Evolutionary conservation across 2,888 invertebrate species (phyloP).

Genomic region (Rhorus exstirpatorius): DNA sequence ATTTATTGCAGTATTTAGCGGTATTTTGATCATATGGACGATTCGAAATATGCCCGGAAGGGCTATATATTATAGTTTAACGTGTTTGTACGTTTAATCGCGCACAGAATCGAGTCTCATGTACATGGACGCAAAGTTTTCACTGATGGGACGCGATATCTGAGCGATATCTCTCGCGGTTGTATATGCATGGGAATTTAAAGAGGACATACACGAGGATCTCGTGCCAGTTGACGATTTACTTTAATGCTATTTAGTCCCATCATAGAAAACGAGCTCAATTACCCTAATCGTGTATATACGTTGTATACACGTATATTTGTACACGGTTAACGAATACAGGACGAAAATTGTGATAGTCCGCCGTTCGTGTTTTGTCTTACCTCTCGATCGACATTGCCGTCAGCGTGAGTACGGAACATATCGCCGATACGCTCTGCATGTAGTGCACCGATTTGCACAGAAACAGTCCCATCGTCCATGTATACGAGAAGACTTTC

Average conservation of each 20-base stretch:
- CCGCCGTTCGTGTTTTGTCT: constrained; percentile 71
- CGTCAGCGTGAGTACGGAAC: constrained; percentile 91
- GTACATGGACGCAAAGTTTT: too few relatives aligned
- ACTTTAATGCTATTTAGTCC: constrained; percentile 35
- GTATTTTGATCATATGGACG: too few relatives aligned
- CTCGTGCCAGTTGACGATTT: constrained; percentile 4
- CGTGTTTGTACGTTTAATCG: too few relatives aligned
- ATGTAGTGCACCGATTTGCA: constrained; percentile 91
- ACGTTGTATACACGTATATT: neutral
- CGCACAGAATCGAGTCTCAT: too few relatives aligned
- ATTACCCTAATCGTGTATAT: constrained; percentile 32
- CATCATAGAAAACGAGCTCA: constrained; percentile 14
- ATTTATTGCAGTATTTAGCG: too few relatives aligned
- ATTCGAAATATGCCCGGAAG: too few relatives aligned
- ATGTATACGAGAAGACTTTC: constrained; percentile 90
- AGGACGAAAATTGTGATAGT: constrained; percentile 2
- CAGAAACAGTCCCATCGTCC: constrained; percentile 89
- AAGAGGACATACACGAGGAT: constrained; percentile 2
- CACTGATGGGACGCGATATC: too few relatives aligned
- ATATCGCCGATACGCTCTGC: constrained; percentile 91
- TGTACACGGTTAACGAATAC: neutral
- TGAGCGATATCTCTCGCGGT: too few relatives aligned
- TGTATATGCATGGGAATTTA: constrained; percentile 31
- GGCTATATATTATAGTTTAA: too few relatives aligned
- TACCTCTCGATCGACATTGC: constrained; percentile 92